These are phyloP conservation scores for Disparrhopalites patrizii DNA, from an alignment of 2,888 invertebrate species.

Conservation along the genomic window DNA sequence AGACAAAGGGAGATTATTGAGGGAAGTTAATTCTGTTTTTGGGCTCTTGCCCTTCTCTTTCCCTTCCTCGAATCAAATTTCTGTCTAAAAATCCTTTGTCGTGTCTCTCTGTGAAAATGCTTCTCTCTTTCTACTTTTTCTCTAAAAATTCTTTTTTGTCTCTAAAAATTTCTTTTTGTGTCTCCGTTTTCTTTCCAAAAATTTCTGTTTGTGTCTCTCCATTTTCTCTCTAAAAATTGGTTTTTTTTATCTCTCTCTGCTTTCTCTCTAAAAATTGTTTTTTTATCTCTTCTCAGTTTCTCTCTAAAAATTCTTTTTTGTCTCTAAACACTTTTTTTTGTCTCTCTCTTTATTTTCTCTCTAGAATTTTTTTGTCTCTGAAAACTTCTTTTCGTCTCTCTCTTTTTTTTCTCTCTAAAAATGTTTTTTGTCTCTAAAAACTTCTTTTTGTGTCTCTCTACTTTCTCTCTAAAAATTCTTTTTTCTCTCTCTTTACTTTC, in stretches of 20 bases:
- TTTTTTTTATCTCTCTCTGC: too few species aligned
- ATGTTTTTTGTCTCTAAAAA: neutral
- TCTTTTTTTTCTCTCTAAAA: neutral
- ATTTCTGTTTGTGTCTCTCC: neutral
- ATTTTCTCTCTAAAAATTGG: too few species aligned
- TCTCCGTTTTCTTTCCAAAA: neutral
- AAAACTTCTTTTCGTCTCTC: neutral
- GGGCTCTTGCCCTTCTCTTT: neutral
- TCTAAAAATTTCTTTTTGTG: neutral
- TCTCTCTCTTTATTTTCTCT: too few species aligned
- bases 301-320: too few species aligned
- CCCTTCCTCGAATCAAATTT: neutral
- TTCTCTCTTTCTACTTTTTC: neutral
- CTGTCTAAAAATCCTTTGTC: neutral
- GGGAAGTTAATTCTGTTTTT: too few species aligned
- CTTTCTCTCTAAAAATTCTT: neutral
- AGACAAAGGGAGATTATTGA: too few species aligned
- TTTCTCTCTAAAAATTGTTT: too few species aligned
- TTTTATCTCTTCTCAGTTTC: too few species aligned
- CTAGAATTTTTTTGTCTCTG: neutral
- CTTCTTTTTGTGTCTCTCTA: neutral
- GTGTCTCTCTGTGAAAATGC: neutral
- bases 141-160: neutral
- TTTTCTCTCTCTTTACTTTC: neutral
- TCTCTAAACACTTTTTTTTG: neutral